Evolutionary conservation across 1,140 invertebrate species (phyloP).

Genomic region (Calliphora vicina): DNA sequence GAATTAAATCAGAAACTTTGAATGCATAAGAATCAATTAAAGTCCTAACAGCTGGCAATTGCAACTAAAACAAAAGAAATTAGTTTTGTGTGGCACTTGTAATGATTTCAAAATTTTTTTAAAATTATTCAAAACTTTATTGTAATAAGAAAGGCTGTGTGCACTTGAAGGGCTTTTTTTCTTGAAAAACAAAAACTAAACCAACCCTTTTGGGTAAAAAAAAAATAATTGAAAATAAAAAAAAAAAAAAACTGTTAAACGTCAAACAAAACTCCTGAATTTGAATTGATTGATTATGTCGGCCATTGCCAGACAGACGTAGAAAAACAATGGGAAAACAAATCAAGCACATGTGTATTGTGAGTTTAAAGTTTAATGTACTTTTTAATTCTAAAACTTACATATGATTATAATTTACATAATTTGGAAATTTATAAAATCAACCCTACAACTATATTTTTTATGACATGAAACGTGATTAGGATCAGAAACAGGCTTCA

Average conservation of each 20-base stretch:
- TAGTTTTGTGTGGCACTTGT: neutral
- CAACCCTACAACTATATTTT: neutral
- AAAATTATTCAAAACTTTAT: neutral
- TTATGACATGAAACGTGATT: neutral
- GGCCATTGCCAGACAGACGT: neutral
- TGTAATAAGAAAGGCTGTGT: neutral
- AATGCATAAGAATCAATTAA: too few species aligned
- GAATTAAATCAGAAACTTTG: too few species aligned
- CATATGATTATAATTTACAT: neutral
- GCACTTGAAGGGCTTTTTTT: conserved; percentile 1
- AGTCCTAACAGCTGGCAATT: too few species aligned
- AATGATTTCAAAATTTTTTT: neutral
- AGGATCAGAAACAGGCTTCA: neutral
- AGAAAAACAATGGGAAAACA: neutral
- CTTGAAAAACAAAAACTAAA: neutral
- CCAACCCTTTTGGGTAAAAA: neutral
- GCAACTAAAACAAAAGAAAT: too few species aligned
- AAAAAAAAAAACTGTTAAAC: neutral
- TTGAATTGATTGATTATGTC: neutral
- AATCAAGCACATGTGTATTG: neutral
- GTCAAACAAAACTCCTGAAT: neutral
- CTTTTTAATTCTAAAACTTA: neutral
- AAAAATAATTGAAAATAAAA: neutral
- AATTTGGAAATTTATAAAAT: neutral
- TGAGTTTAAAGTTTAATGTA: neutral